Conservation (phyloP, 1,140 invertebrate species). For the Hypsibius dujardini region DNA sequence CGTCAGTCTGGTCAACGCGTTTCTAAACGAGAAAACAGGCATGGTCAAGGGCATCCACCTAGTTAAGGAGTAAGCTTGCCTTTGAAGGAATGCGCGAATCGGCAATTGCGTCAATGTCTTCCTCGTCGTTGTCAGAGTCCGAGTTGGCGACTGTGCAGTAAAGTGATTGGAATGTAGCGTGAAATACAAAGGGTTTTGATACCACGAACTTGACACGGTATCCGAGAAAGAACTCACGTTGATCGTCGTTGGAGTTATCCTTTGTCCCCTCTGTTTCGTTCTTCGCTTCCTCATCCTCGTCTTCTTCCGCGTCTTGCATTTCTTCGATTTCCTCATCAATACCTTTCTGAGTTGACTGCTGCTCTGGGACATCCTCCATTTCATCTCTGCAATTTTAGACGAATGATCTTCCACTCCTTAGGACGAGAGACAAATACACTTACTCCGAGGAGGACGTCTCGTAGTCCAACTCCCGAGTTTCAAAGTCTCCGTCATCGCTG, state of each 20-base stretch:
- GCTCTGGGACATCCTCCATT: constrained; percentile 68
- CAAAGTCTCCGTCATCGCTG: constrained; percentile 86
- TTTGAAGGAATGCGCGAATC: not conserved
- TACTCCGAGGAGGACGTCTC: constrained; percentile 33
- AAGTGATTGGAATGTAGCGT: no score
- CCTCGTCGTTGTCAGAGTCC: constrained; percentile 20
- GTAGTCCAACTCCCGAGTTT: constrained; percentile 59
- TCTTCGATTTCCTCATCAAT: constrained; percentile 61
- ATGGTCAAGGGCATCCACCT: not conserved
- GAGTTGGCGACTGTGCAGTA: no score
- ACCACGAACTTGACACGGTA: not conserved
- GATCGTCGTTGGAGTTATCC: constrained; percentile 13
- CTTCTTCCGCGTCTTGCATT: constrained; percentile 34
- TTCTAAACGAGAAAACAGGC: not conserved
- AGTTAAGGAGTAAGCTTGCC: not conserved
- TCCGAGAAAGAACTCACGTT: not conserved
- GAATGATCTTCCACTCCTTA: not conserved
- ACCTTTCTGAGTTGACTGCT: constrained; percentile 70
- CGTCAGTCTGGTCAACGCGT: not conserved
- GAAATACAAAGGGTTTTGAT: not conserved
- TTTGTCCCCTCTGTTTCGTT: constrained; percentile 24
- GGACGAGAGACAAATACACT: not conserved
- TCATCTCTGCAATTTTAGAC: constrained; percentile 41
- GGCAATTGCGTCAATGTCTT: not conserved
- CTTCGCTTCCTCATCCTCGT: constrained; percentile 31